A percentile compares a stretch with the other conserved stretches of the same genome.
Conservation (phyloP, 1,140 invertebrate genomes). For the Drosophila melanica region DNA sequence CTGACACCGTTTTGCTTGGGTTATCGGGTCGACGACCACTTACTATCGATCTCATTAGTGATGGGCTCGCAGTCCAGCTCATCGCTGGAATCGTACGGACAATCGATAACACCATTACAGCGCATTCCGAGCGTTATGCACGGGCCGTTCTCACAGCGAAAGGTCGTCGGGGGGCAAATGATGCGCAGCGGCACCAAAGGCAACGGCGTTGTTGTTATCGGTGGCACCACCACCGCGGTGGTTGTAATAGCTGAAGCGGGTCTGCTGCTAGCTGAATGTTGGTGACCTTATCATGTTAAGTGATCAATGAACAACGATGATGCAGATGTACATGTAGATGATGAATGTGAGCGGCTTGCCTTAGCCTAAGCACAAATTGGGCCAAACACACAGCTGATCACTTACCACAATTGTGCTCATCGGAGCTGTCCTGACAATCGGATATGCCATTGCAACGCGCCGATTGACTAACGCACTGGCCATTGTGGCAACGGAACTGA, state of each 20-base stretch:
- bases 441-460: slow-evolving; percentile 87
- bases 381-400: slow-evolving; percentile 35
- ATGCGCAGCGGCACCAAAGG: slow-evolving; percentile 42
- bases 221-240: slow-evolving; percentile 2
- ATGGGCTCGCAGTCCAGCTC: slow-evolving; percentile 86
- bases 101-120: slow-evolving; percentile 88
- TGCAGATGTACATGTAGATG: slow-evolving; percentile 14
- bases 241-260: slow-evolving; percentile 8
- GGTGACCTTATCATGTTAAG: slow-evolving; percentile 52
- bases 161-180: slow-evolving; percentile 82
- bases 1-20: slow-evolving; percentile 21
- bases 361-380: background rate
- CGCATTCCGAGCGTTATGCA: slow-evolving; percentile 86
- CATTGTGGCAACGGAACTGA: slow-evolving; percentile 85
- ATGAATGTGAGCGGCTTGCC: slow-evolving; percentile 2
- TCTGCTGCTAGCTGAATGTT: slow-evolving; percentile 19
- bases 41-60: slow-evolving; percentile 80
- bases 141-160: slow-evolving; percentile 88
- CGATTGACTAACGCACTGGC: slow-evolving; percentile 85
- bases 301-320: slow-evolving; percentile 14
- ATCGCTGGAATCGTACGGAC: slow-evolving; percentile 88
- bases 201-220: slow-evolving; percentile 9
- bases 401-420: slow-evolving; percentile 89
- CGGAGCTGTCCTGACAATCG: slow-evolving; percentile 89
- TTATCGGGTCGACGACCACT: slow-evolving; percentile 48